A percentile compares a stretch with the other conserved stretches of the same genome.
phyloP scores from a whole-genome alignment of 2,113 vertebrate species.

The Pterocles gutturalis region DNA sequence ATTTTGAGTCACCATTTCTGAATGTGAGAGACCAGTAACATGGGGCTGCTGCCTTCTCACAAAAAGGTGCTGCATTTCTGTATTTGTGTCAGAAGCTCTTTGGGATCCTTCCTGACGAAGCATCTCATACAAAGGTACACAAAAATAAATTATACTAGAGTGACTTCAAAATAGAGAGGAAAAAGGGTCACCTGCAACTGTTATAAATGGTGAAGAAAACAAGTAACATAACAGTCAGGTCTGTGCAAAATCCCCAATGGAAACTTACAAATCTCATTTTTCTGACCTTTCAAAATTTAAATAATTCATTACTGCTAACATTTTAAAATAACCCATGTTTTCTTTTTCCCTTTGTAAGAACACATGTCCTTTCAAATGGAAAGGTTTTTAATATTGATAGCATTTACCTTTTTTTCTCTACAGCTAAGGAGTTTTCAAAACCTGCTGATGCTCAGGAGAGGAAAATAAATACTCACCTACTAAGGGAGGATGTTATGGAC shows the following conservation, averaged over 20 bases:
- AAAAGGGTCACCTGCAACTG: neutral
- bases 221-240: neutral
- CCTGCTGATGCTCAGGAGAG: neutral
- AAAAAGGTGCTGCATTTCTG: neutral
- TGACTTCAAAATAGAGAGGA: neutral
- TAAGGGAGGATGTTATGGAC: neutral
- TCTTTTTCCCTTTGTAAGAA: neutral
- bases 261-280: neutral
- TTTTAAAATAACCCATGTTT: slow-evolving; percentile 20
- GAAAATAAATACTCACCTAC: neutral
- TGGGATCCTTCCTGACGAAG: neutral
- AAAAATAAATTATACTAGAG: slow-evolving; percentile 12
- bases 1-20: neutral
- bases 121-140: neutral
- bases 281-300: slow-evolving; percentile 49
- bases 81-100: neutral
- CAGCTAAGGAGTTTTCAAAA: slow-evolving; percentile 8
- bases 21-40: neutral
- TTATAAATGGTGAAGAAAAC: neutral
- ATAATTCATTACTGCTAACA: slow-evolving; percentile 28
- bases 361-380: neutral
- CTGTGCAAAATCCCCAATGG: neutral
- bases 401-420: neutral
- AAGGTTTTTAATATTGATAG: slow-evolving; percentile 7
- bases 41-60: neutral